A percentile compares a stretch with the other conserved stretches of the same genome.
Evolutionary conservation across 2,888 invertebrate species (phyloP).

Genomic region (Phalangium opilio): DNA sequence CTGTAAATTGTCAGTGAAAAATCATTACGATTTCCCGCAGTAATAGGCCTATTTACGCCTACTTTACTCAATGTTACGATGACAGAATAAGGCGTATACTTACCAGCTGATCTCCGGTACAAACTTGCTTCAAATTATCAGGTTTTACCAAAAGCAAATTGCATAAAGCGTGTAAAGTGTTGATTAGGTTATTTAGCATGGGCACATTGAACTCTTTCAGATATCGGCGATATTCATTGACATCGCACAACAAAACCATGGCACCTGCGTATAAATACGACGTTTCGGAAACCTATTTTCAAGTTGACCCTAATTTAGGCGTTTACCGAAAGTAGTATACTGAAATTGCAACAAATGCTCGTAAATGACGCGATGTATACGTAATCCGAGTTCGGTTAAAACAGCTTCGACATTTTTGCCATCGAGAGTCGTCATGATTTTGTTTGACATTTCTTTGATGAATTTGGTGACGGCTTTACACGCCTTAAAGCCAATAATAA

Average conservation of each 20-base stretch:
- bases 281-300: background rate
- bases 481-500: slow-evolving; percentile 41
- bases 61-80: too few species aligned
- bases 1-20: too few species aligned
- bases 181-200: slow-evolving; percentile 73
- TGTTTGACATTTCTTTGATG: slow-evolving; percentile 55
- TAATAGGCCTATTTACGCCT: too few species aligned
- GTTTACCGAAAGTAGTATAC: slow-evolving; percentile 75
- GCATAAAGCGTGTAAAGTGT: slow-evolving; percentile 85
- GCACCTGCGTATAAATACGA: slow-evolving; percentile 47
- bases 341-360: slow-evolving; percentile 89
- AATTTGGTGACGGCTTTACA: slow-evolving; percentile 70
- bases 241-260: slow-evolving; percentile 94
- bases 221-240: slow-evolving; percentile 88
- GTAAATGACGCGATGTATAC: slow-evolving; percentile 83
- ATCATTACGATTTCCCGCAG: too few species aligned
- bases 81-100: slow-evolving; percentile 27
- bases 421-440: slow-evolving; percentile 66
- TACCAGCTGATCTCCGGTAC: slow-evolving; percentile 84
- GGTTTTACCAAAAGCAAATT: slow-evolving; percentile 88
- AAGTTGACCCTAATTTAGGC: too few species aligned
- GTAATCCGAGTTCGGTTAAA: slow-evolving; percentile 70
- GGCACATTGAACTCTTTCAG: slow-evolving; percentile 60
- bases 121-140: slow-evolving; percentile 88
- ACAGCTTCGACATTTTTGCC: slow-evolving; percentile 80